Evolutionary conservation across 2,888 invertebrate species (phyloP), one percentile per base, ranked within the genome.

Genomic region (Pheosia tremula): DNA sequence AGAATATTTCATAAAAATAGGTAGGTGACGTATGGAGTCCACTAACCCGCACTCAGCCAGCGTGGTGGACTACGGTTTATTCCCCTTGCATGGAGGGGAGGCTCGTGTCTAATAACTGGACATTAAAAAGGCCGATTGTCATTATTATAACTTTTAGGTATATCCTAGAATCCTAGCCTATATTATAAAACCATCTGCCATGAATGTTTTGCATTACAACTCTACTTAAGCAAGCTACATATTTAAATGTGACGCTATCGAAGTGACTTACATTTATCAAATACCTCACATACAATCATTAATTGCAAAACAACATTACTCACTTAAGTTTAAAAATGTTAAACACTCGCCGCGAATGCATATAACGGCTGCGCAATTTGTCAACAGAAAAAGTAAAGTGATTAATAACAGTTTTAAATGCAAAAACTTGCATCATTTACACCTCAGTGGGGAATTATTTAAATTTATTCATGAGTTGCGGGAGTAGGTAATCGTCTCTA

Each of bases 391-490:
- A 85, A 82, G 73, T 83, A 80, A 85, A 87, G 83, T 82, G 82
- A 90, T 89, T 89, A 89, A 88, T 87, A 90, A 86, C 84, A 79
- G 85, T 89, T 89, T 88, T 85, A 85, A 89, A 90, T 89, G 89
- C 87, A 90, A 89, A 90, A 91, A 90, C 88, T 90, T 90, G 89
- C 90, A 90, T 89, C 89, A 88, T 90, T 91, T 88, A 88, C 90
- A 90, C 89, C 88, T 90, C 84, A 82, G 83, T 85, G 81, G 79
- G 82, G 82, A 85, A 90, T 91, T 91, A 91, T 91, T 90, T 81
- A 90, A 89, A 91, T 91, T 85, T 91, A 91, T 91, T 90, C 91
- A 91, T 90, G 89, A 89, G 85, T 80, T 74, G 78, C 81, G 80
- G 87, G 86, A 89, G 87, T 86, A 86, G 88, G 89, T 90, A 91